Percentiles rank a stretch among this genome's conserved stretches.
Evolutionary conservation across 2,888 invertebrate genomes (phyloP).

Genomic region (Patella depressa): DNA sequence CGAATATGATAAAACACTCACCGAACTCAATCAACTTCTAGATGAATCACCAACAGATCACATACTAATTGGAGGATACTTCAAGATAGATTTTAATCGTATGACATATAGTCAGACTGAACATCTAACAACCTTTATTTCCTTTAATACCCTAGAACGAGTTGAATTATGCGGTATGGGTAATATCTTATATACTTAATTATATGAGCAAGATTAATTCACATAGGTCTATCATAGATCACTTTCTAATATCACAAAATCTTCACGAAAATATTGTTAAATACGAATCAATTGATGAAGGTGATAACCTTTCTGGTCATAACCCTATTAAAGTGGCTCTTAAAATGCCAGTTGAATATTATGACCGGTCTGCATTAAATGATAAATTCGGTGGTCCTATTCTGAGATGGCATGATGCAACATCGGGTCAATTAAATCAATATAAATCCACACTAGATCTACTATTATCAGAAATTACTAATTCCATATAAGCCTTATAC

Average conservation of each 20-base stretch:
- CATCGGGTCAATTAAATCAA: not conserved
- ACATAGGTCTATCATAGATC: not conserved
- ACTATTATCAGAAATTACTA: not conserved
- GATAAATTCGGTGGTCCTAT: not conserved
- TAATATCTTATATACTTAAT: not conserved
- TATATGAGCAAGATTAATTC: not conserved
- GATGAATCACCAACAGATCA: not conserved
- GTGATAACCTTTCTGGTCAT: not conserved
- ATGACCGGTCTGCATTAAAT: not conserved
- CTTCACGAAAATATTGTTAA: not conserved
- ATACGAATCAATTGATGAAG: not conserved
- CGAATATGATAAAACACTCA: not conserved
- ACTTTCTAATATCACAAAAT: not conserved
- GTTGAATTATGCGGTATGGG: too few relatives aligned
- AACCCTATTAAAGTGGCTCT: not conserved
- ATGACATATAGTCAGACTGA: too few relatives aligned
- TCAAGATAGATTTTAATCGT: too few relatives aligned
- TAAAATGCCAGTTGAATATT: not conserved
- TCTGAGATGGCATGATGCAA: not conserved
- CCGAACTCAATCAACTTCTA: not conserved
- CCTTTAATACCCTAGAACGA: too few relatives aligned
- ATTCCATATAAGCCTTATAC: not conserved
- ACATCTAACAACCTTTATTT: too few relatives aligned
- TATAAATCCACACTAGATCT: not conserved
- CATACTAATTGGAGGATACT: not conserved